Conservation (phyloP, 1,140 invertebrate genomes). For the Kradibia gibbosae region DNA sequence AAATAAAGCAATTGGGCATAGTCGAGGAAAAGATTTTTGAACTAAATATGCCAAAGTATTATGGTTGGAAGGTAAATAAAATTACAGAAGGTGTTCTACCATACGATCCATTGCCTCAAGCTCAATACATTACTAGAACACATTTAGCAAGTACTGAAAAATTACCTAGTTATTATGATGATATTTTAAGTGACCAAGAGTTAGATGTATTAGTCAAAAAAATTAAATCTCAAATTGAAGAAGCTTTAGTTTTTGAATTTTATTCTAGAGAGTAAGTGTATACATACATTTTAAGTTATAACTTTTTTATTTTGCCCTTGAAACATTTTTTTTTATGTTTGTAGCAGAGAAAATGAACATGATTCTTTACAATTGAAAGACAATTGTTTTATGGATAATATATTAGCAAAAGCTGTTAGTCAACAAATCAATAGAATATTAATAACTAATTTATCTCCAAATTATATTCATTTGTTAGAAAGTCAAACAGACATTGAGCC, state of each 20-base stretch:
- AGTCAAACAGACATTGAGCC: slow-evolving; percentile 82
- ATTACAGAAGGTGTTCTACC: slow-evolving; percentile 76
- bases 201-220: slow-evolving; percentile 69
- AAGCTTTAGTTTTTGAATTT: slow-evolving; percentile 76
- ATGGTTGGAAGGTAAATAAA: slow-evolving; percentile 80
- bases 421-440: slow-evolving; percentile 81
- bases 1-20: slow-evolving; percentile 78
- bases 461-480: slow-evolving; percentile 76
- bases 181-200: slow-evolving; percentile 61
- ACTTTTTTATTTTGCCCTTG: slow-evolving; percentile 32
- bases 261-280: slow-evolving; percentile 72
- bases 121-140: slow-evolving; percentile 83
- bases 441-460: slow-evolving; percentile 73
- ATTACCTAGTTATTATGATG: slow-evolving; percentile 75
- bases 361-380: slow-evolving; percentile 66
- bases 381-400: slow-evolving; percentile 43
- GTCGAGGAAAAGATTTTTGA: slow-evolving; percentile 88
- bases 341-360: slow-evolving; percentile 57
- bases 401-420: slow-evolving; percentile 72
- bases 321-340: slow-evolving; percentile 47
- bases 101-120: slow-evolving; percentile 79
- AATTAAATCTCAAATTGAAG: slow-evolving; percentile 75
- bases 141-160: slow-evolving; percentile 73
- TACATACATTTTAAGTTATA: slow-evolving; percentile 27
- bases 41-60: slow-evolving; percentile 85